Evolutionary conservation across 2,113 vertebrate species (phyloP), one percentile per base, ranked within the genome.

Genomic region (Takifugu bimaculatus): DNA sequence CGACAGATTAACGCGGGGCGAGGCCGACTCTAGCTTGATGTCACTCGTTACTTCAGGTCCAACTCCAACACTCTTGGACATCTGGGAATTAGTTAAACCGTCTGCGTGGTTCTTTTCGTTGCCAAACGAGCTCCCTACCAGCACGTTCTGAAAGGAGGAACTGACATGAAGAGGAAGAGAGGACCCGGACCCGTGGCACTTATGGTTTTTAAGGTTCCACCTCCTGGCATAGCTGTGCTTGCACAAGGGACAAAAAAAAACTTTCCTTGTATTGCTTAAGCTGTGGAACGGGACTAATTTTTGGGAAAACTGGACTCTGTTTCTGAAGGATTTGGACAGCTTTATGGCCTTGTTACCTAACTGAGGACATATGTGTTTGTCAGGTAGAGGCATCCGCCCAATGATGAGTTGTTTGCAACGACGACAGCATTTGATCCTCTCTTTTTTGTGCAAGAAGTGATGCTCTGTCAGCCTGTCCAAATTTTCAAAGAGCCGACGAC

Each of bases 361-460:
- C 20, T 66, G 74, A 65, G 75, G 70, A 58, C 91, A 92, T 13
- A 80, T 28, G 1, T 91, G 91, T 72, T 80, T 88, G 52, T 87
- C 83, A 25, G 84, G 72, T 57, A 88, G 74, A 25, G 85, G 84
- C 43, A 82, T 27, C 29, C 84, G 77, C 9, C 84, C 88, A 32
- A 92, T 88, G 3, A 91, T 86, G 6, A 91, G 85, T 50, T 90
- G 81, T 65, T 87, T 88, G 54, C 91, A 92, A 52, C 71, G 77
- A 15, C 80, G 81, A 35, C 91, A 92, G 65, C 89, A 90, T 77
- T 89, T 87, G 45, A 91, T 87, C 54, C 86, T 84, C 54, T 91
- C 90, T 69, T 91, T 91, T 72, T 84, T 90, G 75, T 92, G 91
- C 67, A 88, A 72, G 55, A 87, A 87, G 74, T 92, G 90, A 75